Evolutionary conservation across 1,140 invertebrate genomes (phyloP).

Genomic region (Leucophenga varia): DNA sequence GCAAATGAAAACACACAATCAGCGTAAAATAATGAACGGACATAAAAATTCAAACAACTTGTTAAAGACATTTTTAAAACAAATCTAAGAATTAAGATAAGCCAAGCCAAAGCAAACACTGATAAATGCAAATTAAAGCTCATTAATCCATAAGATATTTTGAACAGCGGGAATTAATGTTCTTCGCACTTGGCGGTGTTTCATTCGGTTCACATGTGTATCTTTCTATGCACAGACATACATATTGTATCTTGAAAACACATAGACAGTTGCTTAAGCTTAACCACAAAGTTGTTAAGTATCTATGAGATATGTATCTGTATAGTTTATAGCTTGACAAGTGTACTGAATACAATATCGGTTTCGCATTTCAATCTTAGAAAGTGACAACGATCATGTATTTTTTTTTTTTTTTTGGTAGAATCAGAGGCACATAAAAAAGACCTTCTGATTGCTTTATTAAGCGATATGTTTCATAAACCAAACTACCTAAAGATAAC

Average conservation of each 20-base stretch:
- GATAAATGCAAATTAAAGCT: slow-evolving; percentile 53
- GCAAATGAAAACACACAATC: slow-evolving; percentile 10
- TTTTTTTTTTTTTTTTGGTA: too few relatives aligned
- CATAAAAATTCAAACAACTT: slow-evolving; percentile 2
- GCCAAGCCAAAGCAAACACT: too few relatives aligned
- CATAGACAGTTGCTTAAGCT: too few relatives aligned
- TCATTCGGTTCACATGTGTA: too few relatives aligned
- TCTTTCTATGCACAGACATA: too few relatives aligned
- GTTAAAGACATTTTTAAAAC: too few relatives aligned
- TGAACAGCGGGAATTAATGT: slow-evolving; percentile 43
- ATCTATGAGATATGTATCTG: neutral
- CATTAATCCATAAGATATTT: slow-evolving; percentile 46
- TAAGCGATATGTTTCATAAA: slow-evolving; percentile 51
- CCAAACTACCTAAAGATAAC: too few relatives aligned
- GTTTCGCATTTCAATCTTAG: too few relatives aligned
- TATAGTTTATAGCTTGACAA: neutral
- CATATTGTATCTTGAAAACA: too few relatives aligned
- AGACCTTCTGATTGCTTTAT: slow-evolving; percentile 50
- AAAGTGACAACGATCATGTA: neutral
- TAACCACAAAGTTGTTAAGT: too few relatives aligned
- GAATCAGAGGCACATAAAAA: slow-evolving; percentile 41
- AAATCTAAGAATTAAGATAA: too few relatives aligned
- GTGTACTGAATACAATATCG: neutral
- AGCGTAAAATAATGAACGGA: slow-evolving; percentile 3
- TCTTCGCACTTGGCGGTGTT: slow-evolving; percentile 35